Evolutionary conservation across 2,113 vertebrate genomes (phyloP), one percentile per base, ranked within the genome.

Genomic region (Uria aalge): DNA sequence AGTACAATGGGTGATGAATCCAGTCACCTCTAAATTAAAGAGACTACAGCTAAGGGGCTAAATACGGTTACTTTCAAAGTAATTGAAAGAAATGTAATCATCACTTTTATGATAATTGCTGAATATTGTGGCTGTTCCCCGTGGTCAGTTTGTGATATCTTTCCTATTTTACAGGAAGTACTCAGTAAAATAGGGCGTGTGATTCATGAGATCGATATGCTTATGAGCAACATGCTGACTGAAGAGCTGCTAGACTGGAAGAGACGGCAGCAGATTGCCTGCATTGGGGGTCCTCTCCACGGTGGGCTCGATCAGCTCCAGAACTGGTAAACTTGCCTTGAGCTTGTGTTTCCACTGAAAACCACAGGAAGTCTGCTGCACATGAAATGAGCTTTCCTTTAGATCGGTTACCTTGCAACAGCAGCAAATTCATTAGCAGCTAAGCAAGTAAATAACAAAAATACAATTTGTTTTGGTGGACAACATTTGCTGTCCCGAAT

Each of bases 221-320:
- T 99, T n/a, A 97, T 99, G 98, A 98, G 97, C 88, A 98, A 97
- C 92, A 98, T 98, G 98, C 98, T 99, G 62, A 97, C 95, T 29
- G 99, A 99, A 12, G 99, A 99, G 96, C 98, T 99, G 60, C 98
- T 98, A 62, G 99, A 99, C 94, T 99, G 99, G 99, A 99, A 99
- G 91, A 98, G 99, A 20, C 91, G 99, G 72, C 99, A 99, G 97
- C 99, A 99, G 95, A 98, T 99, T 2, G 98, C 99, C 48, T 99
- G 99, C 98, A 99, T 99, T 1, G 99, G 99, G 7, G 99, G 99
- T 16, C 99, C 99, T 3, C 98, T 99, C 69, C 98, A 99, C 5
- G 98, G 98, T 0, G 98, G 99, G 62, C 98, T 99, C 45, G 99
- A 99, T 87, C 99, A 99, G 96, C 99, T 99, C 84, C 99, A 99